Conservation (phyloP, 2,797 vertebrate genomes). For the Clamator glandarius region DNA sequence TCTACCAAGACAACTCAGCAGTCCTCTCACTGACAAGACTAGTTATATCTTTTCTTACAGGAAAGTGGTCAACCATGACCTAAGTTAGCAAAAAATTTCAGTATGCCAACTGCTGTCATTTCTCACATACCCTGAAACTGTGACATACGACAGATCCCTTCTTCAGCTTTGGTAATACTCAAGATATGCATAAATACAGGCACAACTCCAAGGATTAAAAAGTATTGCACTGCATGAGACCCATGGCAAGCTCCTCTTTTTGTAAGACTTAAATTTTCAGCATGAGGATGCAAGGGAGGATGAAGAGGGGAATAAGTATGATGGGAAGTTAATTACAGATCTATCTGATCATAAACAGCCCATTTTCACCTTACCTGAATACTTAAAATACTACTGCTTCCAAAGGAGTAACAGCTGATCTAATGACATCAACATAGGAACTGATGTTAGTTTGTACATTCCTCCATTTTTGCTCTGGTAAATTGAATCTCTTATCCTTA, state of each 20-base stretch:
- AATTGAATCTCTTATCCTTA: background rate
- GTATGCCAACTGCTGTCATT: background rate
- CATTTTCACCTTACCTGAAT: background rate
- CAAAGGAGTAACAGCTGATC: background rate
- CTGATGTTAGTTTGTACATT: background rate
- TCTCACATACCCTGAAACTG: background rate
- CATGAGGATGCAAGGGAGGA: background rate
- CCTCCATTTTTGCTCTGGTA: background rate
- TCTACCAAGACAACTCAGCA: background rate
- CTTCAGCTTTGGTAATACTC: background rate
- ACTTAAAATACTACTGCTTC: background rate
- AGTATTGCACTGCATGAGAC: background rate
- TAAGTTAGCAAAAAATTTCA: background rate
- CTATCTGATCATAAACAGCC: background rate
- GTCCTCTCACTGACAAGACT: background rate
- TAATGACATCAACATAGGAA: background rate
- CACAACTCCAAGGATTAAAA: background rate
- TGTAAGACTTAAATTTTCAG: background rate
- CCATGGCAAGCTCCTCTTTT: background rate
- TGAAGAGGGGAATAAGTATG: background rate
- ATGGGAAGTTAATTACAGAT: background rate
- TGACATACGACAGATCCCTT: background rate
- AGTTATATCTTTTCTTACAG: background rate
- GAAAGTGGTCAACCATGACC: background rate
- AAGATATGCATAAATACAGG: background rate